Evolutionary conservation across 2,113 vertebrate species (phyloP).

Genomic region (Psittacara wagleri): DNA sequence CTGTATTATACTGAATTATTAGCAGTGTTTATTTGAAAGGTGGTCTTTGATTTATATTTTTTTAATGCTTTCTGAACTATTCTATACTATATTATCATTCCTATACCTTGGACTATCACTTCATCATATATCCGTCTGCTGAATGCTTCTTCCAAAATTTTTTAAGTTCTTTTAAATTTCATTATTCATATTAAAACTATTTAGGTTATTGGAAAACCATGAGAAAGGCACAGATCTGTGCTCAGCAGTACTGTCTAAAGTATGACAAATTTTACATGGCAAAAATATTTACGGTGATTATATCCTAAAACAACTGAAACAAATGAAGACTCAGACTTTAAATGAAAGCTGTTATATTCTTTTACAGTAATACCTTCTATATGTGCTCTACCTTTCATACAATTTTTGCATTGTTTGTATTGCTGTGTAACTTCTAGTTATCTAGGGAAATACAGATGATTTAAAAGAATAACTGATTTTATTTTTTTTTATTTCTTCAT

Average conservation of each 20-base stretch:
- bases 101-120: not conserved
- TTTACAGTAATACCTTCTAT: accelerated
- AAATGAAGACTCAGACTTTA: not conserved
- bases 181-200: not conserved
- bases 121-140: too few species aligned
- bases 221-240: not conserved
- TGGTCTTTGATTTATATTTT: not conserved
- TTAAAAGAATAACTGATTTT: not conserved
- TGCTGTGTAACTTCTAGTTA: not conserved
- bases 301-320: not conserved
- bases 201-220: not conserved
- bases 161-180: not conserved
- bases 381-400: not conserved
- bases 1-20: not conserved
- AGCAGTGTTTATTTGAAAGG: not conserved
- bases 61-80: not conserved
- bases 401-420: not conserved
- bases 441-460: not conserved
- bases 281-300: not conserved
- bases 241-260: not conserved
- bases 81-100: not conserved
- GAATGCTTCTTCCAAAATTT: not conserved
- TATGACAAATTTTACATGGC: not conserved
- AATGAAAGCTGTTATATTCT: not conserved
- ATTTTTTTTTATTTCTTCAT: not conserved